These are phyloP conservation scores for Hirtodrosophila alboralis DNA, from an alignment of 2,888 invertebrate genomes.

Conservation along the genomic window DNA sequence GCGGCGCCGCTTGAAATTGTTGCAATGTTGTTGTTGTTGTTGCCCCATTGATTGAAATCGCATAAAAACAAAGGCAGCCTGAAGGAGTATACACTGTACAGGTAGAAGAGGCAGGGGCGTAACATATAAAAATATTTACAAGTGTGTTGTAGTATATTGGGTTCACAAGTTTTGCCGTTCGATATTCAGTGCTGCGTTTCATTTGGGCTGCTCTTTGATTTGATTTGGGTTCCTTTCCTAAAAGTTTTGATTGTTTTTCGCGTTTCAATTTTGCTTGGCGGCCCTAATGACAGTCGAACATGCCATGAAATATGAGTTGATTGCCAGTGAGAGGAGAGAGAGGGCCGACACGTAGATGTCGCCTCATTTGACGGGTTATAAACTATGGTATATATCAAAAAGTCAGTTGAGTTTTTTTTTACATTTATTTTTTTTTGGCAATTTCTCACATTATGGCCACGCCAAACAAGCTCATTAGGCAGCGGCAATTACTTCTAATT, in stretches of 20 bases:
- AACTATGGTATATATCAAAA: conserved; percentile 44
- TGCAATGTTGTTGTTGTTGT: conserved; percentile 43
- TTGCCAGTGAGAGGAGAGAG: conserved; percentile 38
- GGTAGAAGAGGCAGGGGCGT: conserved; percentile 5
- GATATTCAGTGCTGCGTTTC: conserved; percentile 34
- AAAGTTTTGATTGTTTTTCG: conserved; percentile 78
- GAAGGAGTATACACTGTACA: neutral
- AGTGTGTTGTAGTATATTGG: neutral
- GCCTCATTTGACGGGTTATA: conserved; percentile 51
- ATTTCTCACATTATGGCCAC: conserved; percentile 13
- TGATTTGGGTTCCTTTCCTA: conserved; percentile 32
- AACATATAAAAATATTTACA: conserved; percentile 32
- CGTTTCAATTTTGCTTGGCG: conserved; percentile 60
- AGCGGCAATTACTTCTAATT: conserved; percentile 74
- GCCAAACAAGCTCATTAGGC: conserved; percentile 64
- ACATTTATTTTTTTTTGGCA: neutral
- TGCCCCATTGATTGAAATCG: conserved; percentile 72
- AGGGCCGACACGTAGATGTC: conserved; percentile 25
- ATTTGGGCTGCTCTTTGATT: conserved; percentile 3
- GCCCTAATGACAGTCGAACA: conserved; percentile 66
- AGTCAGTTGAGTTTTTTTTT: too few relatives aligned
- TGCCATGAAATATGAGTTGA: conserved; percentile 79
- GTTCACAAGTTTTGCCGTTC: conserved; percentile 39
- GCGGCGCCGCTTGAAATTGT: conserved; percentile 76
- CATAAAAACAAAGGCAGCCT: conserved; percentile 67